Evolutionary conservation across 2,113 vertebrate genomes (phyloP).

Genomic region (Poeciliopsis turrubarensis): DNA sequence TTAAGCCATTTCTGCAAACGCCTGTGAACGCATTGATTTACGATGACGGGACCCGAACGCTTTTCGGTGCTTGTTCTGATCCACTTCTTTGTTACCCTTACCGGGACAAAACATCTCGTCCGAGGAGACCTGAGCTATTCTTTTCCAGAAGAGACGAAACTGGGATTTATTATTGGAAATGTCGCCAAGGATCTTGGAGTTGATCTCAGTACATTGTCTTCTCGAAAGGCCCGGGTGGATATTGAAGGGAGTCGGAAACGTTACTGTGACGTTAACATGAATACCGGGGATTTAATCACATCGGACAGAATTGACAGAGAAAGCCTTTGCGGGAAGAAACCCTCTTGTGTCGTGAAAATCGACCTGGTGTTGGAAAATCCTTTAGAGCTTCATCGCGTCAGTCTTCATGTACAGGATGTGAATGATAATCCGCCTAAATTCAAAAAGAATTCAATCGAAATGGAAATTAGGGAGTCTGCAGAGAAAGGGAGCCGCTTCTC

Average conservation of each 20-base stretch:
- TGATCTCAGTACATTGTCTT: constrained; percentile 61
- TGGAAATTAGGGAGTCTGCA: constrained; percentile 50
- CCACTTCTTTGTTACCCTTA: constrained; percentile 49
- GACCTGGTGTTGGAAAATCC: constrained; percentile 72
- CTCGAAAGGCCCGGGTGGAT: constrained; percentile 66
- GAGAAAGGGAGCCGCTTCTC: constrained; percentile 58
- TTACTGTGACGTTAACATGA: constrained; percentile 51
- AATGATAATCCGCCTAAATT: constrained; percentile 76
- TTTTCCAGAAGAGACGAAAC: constrained; percentile 77
- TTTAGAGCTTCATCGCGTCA: constrained; percentile 67
- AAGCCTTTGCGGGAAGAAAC: constrained; percentile 60
- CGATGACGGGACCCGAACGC: constrained; percentile 15
- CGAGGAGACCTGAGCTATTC: constrained; percentile 73
- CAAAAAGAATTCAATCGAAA: constrained; percentile 58
- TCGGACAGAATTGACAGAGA: constrained; percentile 68
- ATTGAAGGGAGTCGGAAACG: constrained; percentile 31
- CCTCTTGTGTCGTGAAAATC: constrained; percentile 59
- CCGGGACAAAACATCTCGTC: constrained; percentile 27
- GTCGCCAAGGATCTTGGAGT: constrained; percentile 77
- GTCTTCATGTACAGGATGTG: constrained; percentile 66
- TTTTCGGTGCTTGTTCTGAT: constrained; percentile 13
- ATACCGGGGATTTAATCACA: constrained; percentile 57
- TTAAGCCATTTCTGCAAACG: too few species aligned
- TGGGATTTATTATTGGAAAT: constrained; percentile 76
- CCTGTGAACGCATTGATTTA: neutral